These are phyloP conservation scores for Caradrina clavipalpis DNA, from an alignment of 2,888 invertebrate species.

Conservation along the genomic window DNA sequence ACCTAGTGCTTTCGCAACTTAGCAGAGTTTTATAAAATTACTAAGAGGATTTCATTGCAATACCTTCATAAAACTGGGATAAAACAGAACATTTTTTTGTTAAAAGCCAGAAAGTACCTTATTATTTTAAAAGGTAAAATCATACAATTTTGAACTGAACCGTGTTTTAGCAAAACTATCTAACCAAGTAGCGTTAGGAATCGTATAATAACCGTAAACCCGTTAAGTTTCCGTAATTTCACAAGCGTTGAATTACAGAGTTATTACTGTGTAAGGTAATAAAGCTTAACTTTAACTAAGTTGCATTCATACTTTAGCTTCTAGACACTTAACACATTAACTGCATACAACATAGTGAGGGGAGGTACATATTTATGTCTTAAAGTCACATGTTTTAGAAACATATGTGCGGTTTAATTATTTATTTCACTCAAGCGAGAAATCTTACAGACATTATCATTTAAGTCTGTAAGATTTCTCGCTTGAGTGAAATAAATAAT, in stretches of 20 bases:
- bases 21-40: constrained; percentile 7
- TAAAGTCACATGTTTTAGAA: constrained; percentile 11
- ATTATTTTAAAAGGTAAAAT: neutral
- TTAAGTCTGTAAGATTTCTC: constrained; percentile 3
- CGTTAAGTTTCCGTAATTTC: constrained; percentile 15
- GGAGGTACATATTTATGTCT: neutral
- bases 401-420: neutral
- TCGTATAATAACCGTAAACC: neutral
- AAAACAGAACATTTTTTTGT: neutral
- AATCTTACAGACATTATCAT: neutral
- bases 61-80: neutral
- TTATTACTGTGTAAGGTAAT: constrained; percentile 8
- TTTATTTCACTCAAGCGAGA: neutral
- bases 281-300: constrained; percentile 6
- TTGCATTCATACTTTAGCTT: constrained; percentile 1
- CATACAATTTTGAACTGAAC: neutral
- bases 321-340: neutral
- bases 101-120: neutral
- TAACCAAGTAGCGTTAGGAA: neutral
- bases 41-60: constrained; percentile 6
- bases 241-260: neutral
- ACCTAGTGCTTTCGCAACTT: constrained; percentile 10
- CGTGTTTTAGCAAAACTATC: neutral
- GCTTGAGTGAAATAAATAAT: neutral
- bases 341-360: neutral